Evolutionary conservation across 2,113 vertebrate genomes (phyloP).

Genomic region (Bos javanicus): DNA sequence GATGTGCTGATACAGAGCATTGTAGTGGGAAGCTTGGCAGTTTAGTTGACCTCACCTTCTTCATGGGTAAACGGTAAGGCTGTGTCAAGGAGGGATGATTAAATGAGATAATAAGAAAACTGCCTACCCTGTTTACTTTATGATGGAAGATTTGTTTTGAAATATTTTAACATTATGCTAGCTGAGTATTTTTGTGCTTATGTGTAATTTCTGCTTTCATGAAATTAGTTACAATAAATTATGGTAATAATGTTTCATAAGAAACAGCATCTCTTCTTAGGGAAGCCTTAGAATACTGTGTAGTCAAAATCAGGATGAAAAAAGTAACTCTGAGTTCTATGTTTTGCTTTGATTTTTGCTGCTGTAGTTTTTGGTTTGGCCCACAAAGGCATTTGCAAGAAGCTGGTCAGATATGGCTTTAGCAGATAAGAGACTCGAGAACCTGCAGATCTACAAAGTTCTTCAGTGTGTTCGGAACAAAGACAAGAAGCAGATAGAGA

Average conservation of each 20-base stretch:
- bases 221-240: not conserved
- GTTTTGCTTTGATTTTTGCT: not conserved
- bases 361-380: conserved; percentile 23
- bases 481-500: conserved; percentile 87
- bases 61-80: not conserved
- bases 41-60: not conserved
- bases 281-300: not conserved
- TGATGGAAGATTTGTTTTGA: not conserved
- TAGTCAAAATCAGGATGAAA: not conserved
- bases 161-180: conserved; percentile 2
- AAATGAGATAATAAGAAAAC: not conserved
- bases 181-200: not conserved
- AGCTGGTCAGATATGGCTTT: conserved; percentile 74
- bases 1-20: not conserved
- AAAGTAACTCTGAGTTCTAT: not conserved
- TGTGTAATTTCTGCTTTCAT: conserved; percentile 10
- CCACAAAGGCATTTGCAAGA: conserved; percentile 62
- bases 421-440: conserved; percentile 83
- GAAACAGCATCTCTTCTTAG: not conserved
- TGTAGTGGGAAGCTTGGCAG: not conserved
- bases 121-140: not conserved
- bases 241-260: not conserved
- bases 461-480: conserved; percentile 87
- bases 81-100: not conserved
- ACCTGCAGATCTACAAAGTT: conserved; percentile 91